phyloP scores from a whole-genome alignment of 1,140 invertebrate species.

The Steinernema feltiae region DNA sequence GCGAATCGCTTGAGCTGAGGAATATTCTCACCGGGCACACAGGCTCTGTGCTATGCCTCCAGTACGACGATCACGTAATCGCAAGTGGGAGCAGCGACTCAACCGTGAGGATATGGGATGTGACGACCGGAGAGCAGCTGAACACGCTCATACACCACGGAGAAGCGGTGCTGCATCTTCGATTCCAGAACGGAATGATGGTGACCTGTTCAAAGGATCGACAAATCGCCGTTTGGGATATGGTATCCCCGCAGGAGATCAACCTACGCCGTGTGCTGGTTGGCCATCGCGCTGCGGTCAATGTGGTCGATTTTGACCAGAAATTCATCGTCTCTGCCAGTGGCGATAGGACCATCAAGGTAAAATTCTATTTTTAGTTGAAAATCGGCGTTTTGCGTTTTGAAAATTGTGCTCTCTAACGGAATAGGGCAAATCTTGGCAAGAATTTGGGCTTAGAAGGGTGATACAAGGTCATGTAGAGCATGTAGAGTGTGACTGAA shows the following conservation, averaged over 20 bases:
- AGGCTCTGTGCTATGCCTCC: conserved; percentile 91
- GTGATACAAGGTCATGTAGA: no score
- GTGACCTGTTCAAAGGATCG: conserved; percentile 93
- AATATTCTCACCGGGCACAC: conserved; percentile 92
- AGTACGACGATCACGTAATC: conserved; percentile 97
- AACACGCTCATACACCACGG: conserved; percentile 98
- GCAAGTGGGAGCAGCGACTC: conserved; percentile 80
- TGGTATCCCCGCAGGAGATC: conserved; percentile 92
- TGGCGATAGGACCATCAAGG: conserved; percentile 97
- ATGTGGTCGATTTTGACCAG: conserved; percentile 99
- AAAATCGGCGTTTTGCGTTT: no score
- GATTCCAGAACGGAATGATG: conserved; percentile 99
- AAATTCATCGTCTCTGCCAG: conserved; percentile 99
- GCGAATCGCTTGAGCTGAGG: conserved; percentile 78
- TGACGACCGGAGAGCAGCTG: conserved; percentile 65
- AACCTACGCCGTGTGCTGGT: conserved; percentile 86
- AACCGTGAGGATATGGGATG: conserved; percentile 64
- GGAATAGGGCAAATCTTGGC: no score
- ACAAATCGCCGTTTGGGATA: conserved; percentile 99
- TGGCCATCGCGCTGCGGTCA: conserved; percentile 95
- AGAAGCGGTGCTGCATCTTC: conserved; percentile 93
- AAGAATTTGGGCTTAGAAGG: no score
- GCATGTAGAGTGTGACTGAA: no score
- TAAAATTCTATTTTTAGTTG: conserved; percentile 43
- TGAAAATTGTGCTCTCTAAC: no score